phyloP scores from a whole-genome alignment of 2,797 vertebrate species.

The Enoplosus armatus region DNA sequence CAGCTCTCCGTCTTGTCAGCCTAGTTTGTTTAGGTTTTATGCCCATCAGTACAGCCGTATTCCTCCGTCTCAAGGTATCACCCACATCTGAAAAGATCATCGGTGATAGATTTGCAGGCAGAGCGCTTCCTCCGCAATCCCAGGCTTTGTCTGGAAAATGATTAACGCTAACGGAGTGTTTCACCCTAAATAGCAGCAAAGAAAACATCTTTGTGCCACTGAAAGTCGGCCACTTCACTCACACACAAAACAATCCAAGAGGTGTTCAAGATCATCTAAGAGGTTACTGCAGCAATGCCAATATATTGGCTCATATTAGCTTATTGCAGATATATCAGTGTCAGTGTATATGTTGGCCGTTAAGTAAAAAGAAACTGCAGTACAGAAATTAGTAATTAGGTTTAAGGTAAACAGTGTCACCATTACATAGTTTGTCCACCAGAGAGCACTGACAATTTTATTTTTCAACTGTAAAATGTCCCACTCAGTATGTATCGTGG shows the following conservation, averaged over 20 bases:
- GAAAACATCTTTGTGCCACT: slow-evolving; percentile 40
- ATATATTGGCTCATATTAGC: background rate
- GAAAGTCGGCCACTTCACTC: slow-evolving; percentile 43
- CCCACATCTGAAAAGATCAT: slow-evolving; percentile 74
- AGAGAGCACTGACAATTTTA: background rate
- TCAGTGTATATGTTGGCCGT: background rate
- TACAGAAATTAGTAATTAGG: no score
- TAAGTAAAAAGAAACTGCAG: no score
- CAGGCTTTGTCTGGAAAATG: slow-evolving; percentile 70
- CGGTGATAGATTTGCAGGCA: slow-evolving; percentile 78
- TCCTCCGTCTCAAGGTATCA: slow-evolving; percentile 66
- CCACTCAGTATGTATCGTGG: background rate
- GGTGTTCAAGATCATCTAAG: background rate
- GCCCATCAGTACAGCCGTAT: slow-evolving; percentile 73
- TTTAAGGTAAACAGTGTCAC: background rate
- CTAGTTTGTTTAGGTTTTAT: slow-evolving; percentile 84
- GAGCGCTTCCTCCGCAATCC: slow-evolving; percentile 61
- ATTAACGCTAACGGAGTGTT: slow-evolving; percentile 61
- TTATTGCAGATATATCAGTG: background rate
- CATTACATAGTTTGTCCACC: background rate
- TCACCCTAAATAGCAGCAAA: slow-evolving; percentile 41
- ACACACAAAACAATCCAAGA: slow-evolving; percentile 18
- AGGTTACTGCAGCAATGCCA: background rate
- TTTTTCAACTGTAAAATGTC: background rate
- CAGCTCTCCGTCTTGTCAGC: slow-evolving; percentile 85